Evolutionary conservation across 2,888 invertebrate species (phyloP).

Genomic region (Formica aserva): DNA sequence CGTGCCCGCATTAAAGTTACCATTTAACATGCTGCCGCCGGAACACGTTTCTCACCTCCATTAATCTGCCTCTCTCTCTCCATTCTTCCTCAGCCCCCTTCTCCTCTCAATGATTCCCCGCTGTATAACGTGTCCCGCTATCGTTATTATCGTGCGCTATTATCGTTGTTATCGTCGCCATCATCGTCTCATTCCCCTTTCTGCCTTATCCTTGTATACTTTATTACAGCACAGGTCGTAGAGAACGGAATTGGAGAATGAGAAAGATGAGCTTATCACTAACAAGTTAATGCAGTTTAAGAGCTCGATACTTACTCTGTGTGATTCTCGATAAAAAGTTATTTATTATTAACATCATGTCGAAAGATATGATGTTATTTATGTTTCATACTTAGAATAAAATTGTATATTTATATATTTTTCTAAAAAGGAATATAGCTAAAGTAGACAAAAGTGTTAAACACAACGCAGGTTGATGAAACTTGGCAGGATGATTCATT

Average conservation of each 20-base stretch:
- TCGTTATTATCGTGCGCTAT: conserved; percentile 53
- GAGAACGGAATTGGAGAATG: conserved; percentile 27
- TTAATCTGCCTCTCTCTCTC: conserved; percentile 52
- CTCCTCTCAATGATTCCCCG: conserved; percentile 44
- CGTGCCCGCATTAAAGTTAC: conserved; percentile 59
- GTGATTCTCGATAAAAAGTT: background rate
- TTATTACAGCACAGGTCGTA: background rate
- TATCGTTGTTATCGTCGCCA: conserved; percentile 48
- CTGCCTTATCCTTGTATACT: conserved; percentile 16
- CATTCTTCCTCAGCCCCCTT: background rate
- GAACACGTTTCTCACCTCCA: conserved; percentile 59
- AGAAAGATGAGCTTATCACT: background rate
- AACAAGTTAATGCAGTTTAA: conserved; percentile 8
- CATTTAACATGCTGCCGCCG: conserved; percentile 58
- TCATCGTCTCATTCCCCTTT: conserved; percentile 22
- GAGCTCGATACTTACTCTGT: background rate
- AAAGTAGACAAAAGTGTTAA: too few species aligned
- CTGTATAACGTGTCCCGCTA: conserved; percentile 51
- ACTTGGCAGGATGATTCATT: too few species aligned
- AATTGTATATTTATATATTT: background rate
- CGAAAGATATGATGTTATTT: background rate
- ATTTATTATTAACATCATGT: background rate
- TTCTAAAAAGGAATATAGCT: background rate
- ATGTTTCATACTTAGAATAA: background rate
- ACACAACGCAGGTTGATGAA: too few species aligned